Evolutionary conservation across 2,888 invertebrate species (phyloP).

Genomic region (Ichneumon xanthorius): DNA sequence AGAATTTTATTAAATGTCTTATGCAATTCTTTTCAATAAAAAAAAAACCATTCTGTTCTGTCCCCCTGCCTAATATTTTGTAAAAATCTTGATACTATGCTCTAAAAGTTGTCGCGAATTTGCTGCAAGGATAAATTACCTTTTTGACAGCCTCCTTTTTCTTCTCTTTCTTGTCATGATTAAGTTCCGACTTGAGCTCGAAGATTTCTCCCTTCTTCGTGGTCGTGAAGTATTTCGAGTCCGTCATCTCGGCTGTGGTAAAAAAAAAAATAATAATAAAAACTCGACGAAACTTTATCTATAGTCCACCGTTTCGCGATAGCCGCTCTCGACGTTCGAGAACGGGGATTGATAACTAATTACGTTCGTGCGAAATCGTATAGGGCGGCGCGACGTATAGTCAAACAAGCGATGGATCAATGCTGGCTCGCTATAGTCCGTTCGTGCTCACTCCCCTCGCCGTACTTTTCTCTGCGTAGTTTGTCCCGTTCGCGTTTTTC

Average conservation of each 20-base stretch:
- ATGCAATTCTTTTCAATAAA: too few species aligned
- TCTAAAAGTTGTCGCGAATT: too few species aligned
- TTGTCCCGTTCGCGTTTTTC: background rate
- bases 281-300: background rate
- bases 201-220: conserved; percentile 99
- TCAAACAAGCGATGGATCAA: conserved; percentile 60
- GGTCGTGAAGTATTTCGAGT: conserved; percentile 99
- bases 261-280: conserved; percentile 13
- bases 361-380: conserved; percentile 49
- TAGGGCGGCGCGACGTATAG: conserved; percentile 39
- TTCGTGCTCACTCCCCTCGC: conserved; percentile 52
- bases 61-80: too few species aligned
- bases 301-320: background rate
- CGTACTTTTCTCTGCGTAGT: conserved; percentile 14
- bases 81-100: too few species aligned
- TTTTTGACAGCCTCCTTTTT: conserved; percentile 99
- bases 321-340: background rate
- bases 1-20: too few species aligned
- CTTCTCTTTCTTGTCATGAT: conserved; percentile 99
- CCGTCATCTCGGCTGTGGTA: conserved; percentile 91
- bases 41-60: too few species aligned
- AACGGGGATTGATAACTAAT: conserved; percentile 48
- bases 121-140: conserved; percentile 86
- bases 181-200: conserved; percentile 99
- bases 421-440: conserved; percentile 50